These are phyloP conservation scores for Troides helena DNA, from an alignment of 2,888 invertebrate genomes.

Conservation along the genomic window DNA sequence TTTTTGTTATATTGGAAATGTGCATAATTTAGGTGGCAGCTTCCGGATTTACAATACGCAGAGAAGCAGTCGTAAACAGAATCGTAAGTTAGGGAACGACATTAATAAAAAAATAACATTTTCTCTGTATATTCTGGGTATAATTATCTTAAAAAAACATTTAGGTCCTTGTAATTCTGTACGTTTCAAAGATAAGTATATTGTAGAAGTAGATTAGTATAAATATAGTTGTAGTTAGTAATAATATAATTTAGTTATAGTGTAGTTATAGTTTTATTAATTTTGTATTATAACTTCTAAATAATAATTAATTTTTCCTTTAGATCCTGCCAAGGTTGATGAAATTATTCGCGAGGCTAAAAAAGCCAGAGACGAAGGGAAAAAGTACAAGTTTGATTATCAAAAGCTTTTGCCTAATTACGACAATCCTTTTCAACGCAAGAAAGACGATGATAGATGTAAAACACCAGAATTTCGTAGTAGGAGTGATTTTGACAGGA, in stretches of 20 bases:
- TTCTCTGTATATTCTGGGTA: background rate
- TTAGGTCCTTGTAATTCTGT: background rate
- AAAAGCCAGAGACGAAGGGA: conserved; percentile 66
- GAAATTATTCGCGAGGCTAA: conserved; percentile 71
- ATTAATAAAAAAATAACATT: background rate
- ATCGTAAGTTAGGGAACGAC: conserved; percentile 31
- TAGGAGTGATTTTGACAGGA: conserved; percentile 35
- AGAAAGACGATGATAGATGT: conserved; percentile 47
- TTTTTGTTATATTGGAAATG: conserved; percentile 31
- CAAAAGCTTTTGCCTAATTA: conserved; percentile 68
- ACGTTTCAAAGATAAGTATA: background rate
- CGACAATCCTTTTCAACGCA: conserved; percentile 72
- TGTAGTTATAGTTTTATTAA: conserved; percentile 6
- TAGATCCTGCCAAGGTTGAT: conserved; percentile 67
- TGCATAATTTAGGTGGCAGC: conserved; percentile 39
- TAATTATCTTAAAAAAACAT: background rate
- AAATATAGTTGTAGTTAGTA: background rate
- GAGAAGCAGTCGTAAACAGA: conserved; percentile 7
- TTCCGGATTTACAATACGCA: conserved; percentile 36
- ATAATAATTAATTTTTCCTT: conserved; percentile 34
- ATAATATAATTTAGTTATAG: background rate
- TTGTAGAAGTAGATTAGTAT: conserved; percentile 3
- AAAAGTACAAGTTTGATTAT: conserved; percentile 69
- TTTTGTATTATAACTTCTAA: conserved; percentile 1
- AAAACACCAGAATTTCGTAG: conserved; percentile 35